Conservation (phyloP, 2,888 invertebrate species). For the Cremastinae sp. region DNA sequence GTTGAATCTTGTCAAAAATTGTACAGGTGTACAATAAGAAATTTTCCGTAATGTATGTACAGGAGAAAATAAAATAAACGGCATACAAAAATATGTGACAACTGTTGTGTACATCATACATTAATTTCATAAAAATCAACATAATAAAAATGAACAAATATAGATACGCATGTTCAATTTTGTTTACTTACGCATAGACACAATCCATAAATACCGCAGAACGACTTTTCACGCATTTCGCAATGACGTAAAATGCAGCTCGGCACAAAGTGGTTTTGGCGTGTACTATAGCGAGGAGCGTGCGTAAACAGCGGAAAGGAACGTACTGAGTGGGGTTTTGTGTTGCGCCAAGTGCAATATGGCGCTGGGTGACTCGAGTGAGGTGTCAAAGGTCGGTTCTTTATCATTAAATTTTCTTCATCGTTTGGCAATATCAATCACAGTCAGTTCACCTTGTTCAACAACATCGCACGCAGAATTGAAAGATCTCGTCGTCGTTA, state of each 20-base stretch:
- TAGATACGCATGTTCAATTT: too few species aligned
- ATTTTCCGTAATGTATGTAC: too few species aligned
- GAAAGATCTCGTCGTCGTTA: conserved; percentile 4
- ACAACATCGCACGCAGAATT: conserved; percentile 9
- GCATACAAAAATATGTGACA: too few species aligned
- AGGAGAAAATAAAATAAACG: too few species aligned
- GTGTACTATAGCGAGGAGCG: background rate
- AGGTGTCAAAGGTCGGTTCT: conserved; percentile 75
- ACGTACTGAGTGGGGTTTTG: conserved; percentile 11
- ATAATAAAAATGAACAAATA: too few species aligned
- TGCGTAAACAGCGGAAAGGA: background rate
- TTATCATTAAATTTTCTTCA: conserved; percentile 57
- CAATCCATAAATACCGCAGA: background rate
- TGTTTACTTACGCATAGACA: too few species aligned
- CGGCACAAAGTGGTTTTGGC: conserved; percentile 10
- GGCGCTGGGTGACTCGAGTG: conserved; percentile 76
- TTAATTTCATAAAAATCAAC: too few species aligned
- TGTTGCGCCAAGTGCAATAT: conserved; percentile 65
- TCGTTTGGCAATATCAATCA: conserved; percentile 23
- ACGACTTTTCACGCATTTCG: background rate
- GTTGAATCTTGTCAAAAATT: too few species aligned
- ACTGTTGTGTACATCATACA: too few species aligned
- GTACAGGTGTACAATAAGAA: too few species aligned
- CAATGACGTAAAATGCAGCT: background rate
- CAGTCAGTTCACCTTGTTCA: conserved; percentile 22